Evolutionary conservation across 2,113 vertebrate species (phyloP).

Genomic region (Peromyscus californicus): DNA sequence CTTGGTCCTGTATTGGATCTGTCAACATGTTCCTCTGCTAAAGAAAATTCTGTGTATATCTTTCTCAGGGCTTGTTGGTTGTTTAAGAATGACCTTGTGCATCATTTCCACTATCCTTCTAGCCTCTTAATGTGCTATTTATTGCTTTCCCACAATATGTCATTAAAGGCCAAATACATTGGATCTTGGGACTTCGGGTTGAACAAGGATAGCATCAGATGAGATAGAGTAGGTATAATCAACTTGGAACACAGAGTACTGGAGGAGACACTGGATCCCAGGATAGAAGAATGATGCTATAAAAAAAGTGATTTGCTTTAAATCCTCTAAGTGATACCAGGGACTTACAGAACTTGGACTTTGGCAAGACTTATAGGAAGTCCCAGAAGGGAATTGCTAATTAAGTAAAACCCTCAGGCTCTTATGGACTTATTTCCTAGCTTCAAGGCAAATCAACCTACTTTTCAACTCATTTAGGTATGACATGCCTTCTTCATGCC

Average conservation of each 20-base stretch:
- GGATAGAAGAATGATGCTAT: neutral
- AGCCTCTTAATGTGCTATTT: neutral
- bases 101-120: neutral
- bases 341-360: constrained; percentile 13
- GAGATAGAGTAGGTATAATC: neutral
- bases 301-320: neutral
- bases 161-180: neutral
- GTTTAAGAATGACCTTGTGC: neutral
- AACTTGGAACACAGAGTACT: neutral
- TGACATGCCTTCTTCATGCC: neutral
- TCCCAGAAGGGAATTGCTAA: constrained; percentile 1
- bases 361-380: constrained; percentile 12
- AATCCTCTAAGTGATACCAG: neutral
- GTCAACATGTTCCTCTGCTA: neutral
- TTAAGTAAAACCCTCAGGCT: constrained; percentile 13
- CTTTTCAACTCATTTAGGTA: constrained; percentile 13
- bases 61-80: neutral
- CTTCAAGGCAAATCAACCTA: constrained; percentile 31
- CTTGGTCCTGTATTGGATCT: neutral
- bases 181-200: neutral
- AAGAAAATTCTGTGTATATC: neutral
- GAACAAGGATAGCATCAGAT: neutral
- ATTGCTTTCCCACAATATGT: neutral
- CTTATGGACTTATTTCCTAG: neutral
- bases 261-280: neutral